These are phyloP conservation scores for Oncorhynchus masou DNA, from an alignment of 2,113 vertebrate species.

Conservation along the genomic window DNA sequence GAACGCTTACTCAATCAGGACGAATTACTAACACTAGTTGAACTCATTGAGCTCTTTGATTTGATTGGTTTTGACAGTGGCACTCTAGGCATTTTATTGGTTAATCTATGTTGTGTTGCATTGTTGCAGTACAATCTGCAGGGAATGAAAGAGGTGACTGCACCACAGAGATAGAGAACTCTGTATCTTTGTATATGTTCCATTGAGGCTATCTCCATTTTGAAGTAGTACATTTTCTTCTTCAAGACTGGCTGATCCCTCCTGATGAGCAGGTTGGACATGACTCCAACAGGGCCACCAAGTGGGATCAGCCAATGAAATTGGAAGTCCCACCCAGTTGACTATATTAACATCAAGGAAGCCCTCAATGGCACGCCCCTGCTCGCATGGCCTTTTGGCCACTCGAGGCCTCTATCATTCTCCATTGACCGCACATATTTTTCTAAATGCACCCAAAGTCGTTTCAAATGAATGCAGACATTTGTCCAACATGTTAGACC, in stretches of 20 bases:
- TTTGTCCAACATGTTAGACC: neutral
- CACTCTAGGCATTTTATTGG: conserved; percentile 22
- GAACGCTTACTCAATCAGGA: conserved; percentile 44
- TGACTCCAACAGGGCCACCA: too few relatives aligned
- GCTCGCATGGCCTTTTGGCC: too few relatives aligned
- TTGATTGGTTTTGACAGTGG: neutral
- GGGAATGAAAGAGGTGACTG: neutral
- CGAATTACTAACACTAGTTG: conserved; percentile 13
- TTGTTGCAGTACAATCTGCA: neutral
- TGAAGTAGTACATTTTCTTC: too few relatives aligned
- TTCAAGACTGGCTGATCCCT: too few relatives aligned
- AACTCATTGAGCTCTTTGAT: neutral
- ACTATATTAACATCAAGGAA: too few relatives aligned
- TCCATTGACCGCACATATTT: neutral
- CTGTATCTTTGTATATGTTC: too few relatives aligned
- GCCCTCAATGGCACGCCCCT: too few relatives aligned
- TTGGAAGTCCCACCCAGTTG: too few relatives aligned
- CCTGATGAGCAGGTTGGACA: too few relatives aligned
- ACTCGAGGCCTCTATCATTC: too few relatives aligned
- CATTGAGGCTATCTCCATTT: too few relatives aligned
- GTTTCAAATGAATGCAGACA: neutral
- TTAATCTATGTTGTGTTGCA: neutral
- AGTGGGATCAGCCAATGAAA: too few relatives aligned
- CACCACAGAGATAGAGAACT: conserved; percentile 21
- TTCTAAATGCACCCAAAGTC: neutral